phyloP scores from a whole-genome alignment of 92 coral and sea anemone species.

The Phenganax stokvisi region DNA sequence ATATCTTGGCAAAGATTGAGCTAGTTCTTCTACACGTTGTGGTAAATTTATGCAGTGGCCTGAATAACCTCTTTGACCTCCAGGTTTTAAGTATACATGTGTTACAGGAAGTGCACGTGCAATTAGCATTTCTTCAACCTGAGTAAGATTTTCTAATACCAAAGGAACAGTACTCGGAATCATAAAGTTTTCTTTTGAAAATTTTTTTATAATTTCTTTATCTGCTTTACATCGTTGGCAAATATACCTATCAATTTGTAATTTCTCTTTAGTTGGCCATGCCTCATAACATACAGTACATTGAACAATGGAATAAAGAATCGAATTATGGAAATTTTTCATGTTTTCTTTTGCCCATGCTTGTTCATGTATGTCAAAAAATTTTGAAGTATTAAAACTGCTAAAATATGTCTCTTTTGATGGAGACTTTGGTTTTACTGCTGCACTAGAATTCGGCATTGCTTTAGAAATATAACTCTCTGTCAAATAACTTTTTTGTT shows the following conservation, averaged over 20 bases:
- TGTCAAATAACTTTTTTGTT: neutral
- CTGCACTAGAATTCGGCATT: conserved; percentile 12
- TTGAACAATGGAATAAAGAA: conserved; percentile 43
- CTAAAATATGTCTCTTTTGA: conserved; percentile 26
- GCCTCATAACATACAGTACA: conserved; percentile 54
- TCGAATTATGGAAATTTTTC: conserved; percentile 42
- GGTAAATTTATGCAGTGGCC: conserved; percentile 62
- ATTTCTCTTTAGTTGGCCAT: conserved; percentile 42
- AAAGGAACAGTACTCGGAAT: conserved; percentile 57
- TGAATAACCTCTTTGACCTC: conserved; percentile 64
- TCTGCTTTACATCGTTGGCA: conserved; percentile 56
- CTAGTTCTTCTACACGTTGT: conserved; percentile 57
- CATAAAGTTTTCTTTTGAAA: conserved; percentile 61
- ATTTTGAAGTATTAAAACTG: conserved; percentile 26
- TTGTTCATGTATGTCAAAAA: conserved; percentile 37
- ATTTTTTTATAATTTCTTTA: conserved; percentile 49
- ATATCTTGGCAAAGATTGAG: conserved; percentile 57
- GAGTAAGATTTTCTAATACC: conserved; percentile 50
- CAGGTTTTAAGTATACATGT: conserved; percentile 56
- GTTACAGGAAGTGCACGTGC: conserved; percentile 67
- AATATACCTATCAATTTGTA: conserved; percentile 18
- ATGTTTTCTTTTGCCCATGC: conserved; percentile 37
- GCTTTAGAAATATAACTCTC: conserved; percentile 7
- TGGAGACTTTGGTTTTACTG: neutral
- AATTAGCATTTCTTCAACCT: conserved; percentile 60